Base-by-base conservation (phyloP, 1,140 invertebrate species). In the Zaprionus inermis region DNA sequence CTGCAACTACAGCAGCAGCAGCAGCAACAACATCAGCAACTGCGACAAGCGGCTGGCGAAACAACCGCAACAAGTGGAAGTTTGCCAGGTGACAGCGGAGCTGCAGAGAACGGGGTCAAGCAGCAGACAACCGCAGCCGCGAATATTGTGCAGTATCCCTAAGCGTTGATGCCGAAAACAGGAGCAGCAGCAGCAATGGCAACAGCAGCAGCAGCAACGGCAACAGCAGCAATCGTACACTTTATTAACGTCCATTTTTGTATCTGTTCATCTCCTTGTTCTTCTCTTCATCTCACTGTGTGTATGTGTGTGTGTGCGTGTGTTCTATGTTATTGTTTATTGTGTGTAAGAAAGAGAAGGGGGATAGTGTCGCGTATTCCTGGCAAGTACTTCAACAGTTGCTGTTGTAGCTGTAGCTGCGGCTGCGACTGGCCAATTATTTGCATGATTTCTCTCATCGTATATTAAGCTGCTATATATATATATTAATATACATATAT, bases 71-170 rank as follows among this genome's bases (percentile, higher is more conserved):
- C 82, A 86, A 86, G 82, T 86, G 83, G 69, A 57, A 77, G 79
- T 57, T 44, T 76, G 64, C 34, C 79, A 79, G 82, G 82, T 79
- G 82, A 56, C 51, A 57, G 12, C 30, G 28, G 36, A 9, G 16
- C 34, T 11, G 32, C 16, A 12, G 63, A 22, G 7, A 49, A 24
- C 5, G 71, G 46, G 11, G 30, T 22, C 44, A 70, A 63, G 68
- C 81, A 63, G 68, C 81, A 72, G 64, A 28, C 80, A 76, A 51
- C 72, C 41, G 32, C 72, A 18, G 38, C 72, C 16, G 57, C 73
- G 63, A 88, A 83, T 80, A 79, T 88, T 78, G 84, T 88, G 55
- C 88, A 88, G 71, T 88, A 88, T 89, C 83, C 83, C 73, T 89
- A 80, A 83, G 44, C 58, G 61, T 9, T 32, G 52, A 36, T 32